Evolutionary conservation across 2,797 vertebrate genomes (phyloP).

Genomic region (Halcyon badia): DNA sequence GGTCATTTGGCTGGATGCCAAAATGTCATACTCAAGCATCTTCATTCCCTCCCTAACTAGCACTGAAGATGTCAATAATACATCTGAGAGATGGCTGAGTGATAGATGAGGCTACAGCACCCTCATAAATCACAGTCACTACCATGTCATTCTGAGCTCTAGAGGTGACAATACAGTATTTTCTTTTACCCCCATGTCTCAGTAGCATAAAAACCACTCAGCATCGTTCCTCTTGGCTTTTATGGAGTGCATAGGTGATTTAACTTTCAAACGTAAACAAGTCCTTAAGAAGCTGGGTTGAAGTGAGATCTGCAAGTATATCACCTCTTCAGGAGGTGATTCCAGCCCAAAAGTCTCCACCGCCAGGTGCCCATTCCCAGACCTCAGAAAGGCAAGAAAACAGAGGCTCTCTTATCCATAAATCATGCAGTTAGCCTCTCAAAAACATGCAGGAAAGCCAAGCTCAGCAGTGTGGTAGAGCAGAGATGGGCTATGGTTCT

Average conservation of each 20-base stretch:
- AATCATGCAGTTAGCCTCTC: background rate
- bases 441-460: background rate
- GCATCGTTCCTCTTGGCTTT: background rate
- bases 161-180: background rate
- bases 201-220: background rate
- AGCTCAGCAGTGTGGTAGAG: background rate
- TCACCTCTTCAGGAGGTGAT: background rate
- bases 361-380: background rate
- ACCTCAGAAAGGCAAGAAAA: background rate
- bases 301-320: background rate
- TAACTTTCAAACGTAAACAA: background rate
- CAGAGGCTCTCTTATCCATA: background rate
- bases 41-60: background rate
- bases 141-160: background rate
- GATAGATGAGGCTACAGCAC: background rate
- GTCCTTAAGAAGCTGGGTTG: background rate
- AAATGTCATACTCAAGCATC: background rate
- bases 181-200: background rate
- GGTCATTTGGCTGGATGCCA: background rate
- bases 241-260: background rate
- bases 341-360: background rate
- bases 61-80: background rate
- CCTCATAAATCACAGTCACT: constrained; percentile 8
- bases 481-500: background rate
- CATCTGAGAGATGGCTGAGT: background rate